Conservation (phyloP, 2,888 invertebrate species). For the Campoletis raptor region DNA sequence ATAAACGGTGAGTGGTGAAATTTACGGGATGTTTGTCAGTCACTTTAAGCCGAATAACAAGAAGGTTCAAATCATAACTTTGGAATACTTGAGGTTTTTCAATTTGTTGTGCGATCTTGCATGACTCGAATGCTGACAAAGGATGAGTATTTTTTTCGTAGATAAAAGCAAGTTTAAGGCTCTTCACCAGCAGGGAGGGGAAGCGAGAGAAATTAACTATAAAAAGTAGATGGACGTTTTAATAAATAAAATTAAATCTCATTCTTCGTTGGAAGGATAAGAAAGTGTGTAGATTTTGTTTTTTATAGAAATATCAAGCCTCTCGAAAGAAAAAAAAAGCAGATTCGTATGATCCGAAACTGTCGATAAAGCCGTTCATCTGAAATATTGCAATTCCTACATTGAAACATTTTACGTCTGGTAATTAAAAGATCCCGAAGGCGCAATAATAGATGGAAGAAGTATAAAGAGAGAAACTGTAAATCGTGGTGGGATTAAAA, state of each 20-base stretch:
- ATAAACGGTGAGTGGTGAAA: constrained; percentile 3
- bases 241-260: too few relatives aligned
- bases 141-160: neutral
- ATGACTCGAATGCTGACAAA: neutral
- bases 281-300: too few relatives aligned
- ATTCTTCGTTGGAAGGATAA: too few relatives aligned
- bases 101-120: neutral
- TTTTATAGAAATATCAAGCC: too few relatives aligned
- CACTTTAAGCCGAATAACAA: neutral
- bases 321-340: neutral
- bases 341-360: too few relatives aligned
- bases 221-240: too few relatives aligned
- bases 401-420: neutral
- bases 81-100: neutral
- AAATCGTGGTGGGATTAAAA: constrained; percentile 12
- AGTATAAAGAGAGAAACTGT: neutral
- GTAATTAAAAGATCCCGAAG: neutral
- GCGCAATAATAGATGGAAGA: neutral
- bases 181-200: too few relatives aligned
- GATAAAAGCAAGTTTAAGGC: neutral
- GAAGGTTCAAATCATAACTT: neutral
- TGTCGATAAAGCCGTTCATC: neutral
- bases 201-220: too few relatives aligned
- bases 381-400: neutral
- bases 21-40: neutral